Evolutionary conservation across 2,113 vertebrate genomes (phyloP).

Genomic region (Lates calcarifer): DNA sequence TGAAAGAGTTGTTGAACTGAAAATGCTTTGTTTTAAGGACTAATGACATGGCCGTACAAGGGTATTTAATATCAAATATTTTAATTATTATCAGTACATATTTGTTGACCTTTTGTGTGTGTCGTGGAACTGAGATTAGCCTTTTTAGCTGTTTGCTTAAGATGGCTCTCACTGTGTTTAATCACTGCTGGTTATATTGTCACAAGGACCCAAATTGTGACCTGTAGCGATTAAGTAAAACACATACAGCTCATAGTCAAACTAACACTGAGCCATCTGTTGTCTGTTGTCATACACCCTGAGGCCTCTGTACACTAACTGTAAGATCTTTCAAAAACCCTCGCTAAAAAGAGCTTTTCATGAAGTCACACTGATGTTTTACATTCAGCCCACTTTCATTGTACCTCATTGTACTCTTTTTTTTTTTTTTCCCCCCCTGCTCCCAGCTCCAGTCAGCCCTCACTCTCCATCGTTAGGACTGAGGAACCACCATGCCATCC

Average conservation of each 20-base stretch:
- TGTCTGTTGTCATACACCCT: slow-evolving; percentile 2
- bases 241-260: slow-evolving; percentile 16
- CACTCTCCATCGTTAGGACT: slow-evolving; percentile 90
- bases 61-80: not conserved
- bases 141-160: not conserved
- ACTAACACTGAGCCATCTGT: slow-evolving; percentile 43
- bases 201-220: slow-evolving; percentile 16
- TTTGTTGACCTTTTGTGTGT: not conserved
- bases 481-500: slow-evolving; percentile 93
- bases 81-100: not conserved
- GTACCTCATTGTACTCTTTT: not conserved
- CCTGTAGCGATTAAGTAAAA: slow-evolving; percentile 22
- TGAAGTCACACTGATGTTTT: slow-evolving; percentile 31
- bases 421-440: slow-evolving; percentile 22
- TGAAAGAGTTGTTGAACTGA: slow-evolving; percentile 13
- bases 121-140: not conserved
- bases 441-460: slow-evolving; percentile 77
- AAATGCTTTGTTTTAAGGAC: not conserved
- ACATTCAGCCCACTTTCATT: not conserved
- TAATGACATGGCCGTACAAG: not conserved
- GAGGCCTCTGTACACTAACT: slow-evolving; percentile 21
- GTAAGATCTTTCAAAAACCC: slow-evolving; percentile 45
- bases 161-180: slow-evolving; percentile 5
- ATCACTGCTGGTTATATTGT: slow-evolving; percentile 21
- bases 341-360: slow-evolving; percentile 57